Evolutionary conservation across 2,113 vertebrate genomes (phyloP), one percentile per base, ranked within the genome.

Genomic region (Natator depressus): DNA sequence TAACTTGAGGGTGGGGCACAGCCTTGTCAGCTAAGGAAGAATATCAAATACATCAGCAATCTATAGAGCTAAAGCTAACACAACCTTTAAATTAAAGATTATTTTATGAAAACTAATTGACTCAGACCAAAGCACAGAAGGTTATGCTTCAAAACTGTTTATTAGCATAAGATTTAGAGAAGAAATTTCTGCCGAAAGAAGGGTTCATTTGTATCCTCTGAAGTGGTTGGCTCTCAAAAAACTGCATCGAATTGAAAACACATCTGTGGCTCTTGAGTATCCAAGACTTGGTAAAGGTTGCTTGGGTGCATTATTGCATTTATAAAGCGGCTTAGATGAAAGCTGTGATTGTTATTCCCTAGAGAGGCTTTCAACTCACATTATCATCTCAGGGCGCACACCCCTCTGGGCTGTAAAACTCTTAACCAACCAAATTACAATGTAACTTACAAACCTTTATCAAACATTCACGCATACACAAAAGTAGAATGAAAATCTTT

Each of bases 41-140:
- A 55, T 55, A 83, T 82, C 90, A 94, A 76, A 27, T 47, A 46
- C 5, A 46, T 78, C 42, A 47, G 38, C 75, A 22, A 22, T 38
- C n/a, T 47, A 47, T 29, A 78, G 22, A 93, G 93, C 1, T 0
- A 90, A 9, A 90, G 89, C 91, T 89, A 38, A 96, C 95, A 93
- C 96, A 96, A 94, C 96, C 82, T 89, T 93, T 80, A n/a, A 94
- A 51, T 35, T 59, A 84, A 55, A 88, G 80, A 82, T 55, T 50
- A 93, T 88, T 87, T 93, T 10, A 80, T 25, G 65, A 89, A 85
- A 90, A 9, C 51, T 95, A 88, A 92, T 10, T 69, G 49, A 80
- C 80, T 88, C 47, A 9, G 49, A 95, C 65, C 82, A 87, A 94
- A 62, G 42, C 91, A 90, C 35, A 85, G 84, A 72, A 94, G 55